Evolutionary conservation across 2,113 vertebrate species (phyloP).

Genomic region (Pao palembangensis): DNA sequence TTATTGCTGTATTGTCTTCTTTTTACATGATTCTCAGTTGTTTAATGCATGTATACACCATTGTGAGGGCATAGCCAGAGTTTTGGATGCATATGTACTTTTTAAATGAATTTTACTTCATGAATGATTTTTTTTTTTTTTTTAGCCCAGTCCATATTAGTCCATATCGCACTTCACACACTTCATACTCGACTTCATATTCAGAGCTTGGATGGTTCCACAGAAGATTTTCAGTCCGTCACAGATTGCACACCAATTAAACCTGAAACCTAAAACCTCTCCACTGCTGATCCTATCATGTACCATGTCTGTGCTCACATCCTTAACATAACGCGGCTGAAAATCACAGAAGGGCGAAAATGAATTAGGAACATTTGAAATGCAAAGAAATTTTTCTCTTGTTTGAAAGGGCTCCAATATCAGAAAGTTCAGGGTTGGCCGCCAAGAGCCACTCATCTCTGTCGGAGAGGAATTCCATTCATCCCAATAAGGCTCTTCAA

Average conservation of each 20-base stretch:
- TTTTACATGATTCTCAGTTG: no score
- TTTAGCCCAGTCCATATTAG: neutral
- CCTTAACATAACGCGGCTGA: conserved; percentile 22
- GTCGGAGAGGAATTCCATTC: conserved; percentile 71
- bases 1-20: no score
- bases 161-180: no score
- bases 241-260: conserved; percentile 57
- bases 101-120: no score
- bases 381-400: conserved; percentile 59
- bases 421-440: conserved; percentile 45
- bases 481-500: conserved; percentile 69
- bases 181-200: neutral
- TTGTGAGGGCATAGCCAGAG: no score
- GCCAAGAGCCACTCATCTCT: conserved; percentile 57
- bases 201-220: neutral
- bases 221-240: conserved; percentile 30
- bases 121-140: neutral
- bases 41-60: no score
- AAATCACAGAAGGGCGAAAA: conserved; percentile 52
- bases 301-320: conserved; percentile 51
- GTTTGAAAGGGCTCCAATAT: conserved; percentile 65
- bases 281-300: conserved; percentile 47
- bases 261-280: conserved; percentile 60
- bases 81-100: no score
- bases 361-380: conserved; percentile 68